Base-by-base conservation (phyloP, 1,140 invertebrate genomes). In the Panagrolaimus sp. region DNA sequence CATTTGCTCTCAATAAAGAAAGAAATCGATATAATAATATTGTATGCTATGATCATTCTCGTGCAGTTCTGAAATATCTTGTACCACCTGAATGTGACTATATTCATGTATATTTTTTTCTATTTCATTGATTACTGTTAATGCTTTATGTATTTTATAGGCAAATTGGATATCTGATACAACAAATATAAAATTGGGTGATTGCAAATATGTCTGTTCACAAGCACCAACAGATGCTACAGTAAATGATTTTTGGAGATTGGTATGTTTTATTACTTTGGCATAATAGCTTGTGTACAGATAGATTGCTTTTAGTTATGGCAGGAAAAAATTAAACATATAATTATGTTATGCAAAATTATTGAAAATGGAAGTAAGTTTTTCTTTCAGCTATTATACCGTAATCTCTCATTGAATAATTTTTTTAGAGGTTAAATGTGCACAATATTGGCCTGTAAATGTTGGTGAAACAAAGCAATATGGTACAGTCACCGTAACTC, bases 1-100 rank as follows among this genome's bases (percentile, higher is more conserved):
- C 67, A 9, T 47, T 70, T 38, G 46, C 43, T 7, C 14, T 14
- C n/a, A 13, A 72, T 42, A 47, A 42, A 16, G 46, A 38, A n/a
- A 70, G 27, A 42, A 70, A 70, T 71, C 69, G 71, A 2, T 72
- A 72, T 45, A 44, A 61, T 16, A 62, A 73, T 47, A 63, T 64
- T 7, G 5, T n/a, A 14, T 73, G 72, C 23, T 73, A 38, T 48
- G 72, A 73, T 62, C 65, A 46, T n/a, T 75, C 72, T 1, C 68
- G 72, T 11, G 72, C 74, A 13, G 45, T 51, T 31, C 51, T 73
- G n/a, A 70, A 38, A 23, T 73, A 74, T 57, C n/a, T 66, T 25
- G 67, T 70, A n/a, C 72, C 71, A 25, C 67, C 72, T 9, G 71
- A 72, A 16, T 27, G 14, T 0, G 72, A 74, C 38, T 73, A 73